Base-by-base conservation (phyloP, 2,888 invertebrate genomes). In the Yponomeuta evonymella region DNA sequence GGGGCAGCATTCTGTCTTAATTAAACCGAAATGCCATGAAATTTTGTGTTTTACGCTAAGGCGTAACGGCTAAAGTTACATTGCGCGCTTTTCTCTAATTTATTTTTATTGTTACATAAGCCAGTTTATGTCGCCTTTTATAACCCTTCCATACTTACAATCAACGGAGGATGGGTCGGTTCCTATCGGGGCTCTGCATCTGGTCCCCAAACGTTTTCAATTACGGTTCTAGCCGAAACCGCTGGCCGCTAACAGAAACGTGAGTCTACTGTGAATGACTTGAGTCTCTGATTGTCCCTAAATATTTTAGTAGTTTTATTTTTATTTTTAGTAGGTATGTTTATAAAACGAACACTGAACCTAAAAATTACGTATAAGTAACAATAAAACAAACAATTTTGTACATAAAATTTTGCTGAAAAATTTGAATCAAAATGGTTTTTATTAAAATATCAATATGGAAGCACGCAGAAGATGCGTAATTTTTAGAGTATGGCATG, bases 61-160 rank as follows among this genome's bases (percentile, higher is more conserved):
- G 79, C 79, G 83, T 89, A 89, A 90, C 85, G 87, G 85, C 78
- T 79, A 81, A 89, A 89, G 89, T 90, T 90, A 86, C 87, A 89
- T 88, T 88, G 87, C 84, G 81, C 83, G 90, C 88, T 89, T 89
- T 88, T 87, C 87, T 89, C 87, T 90, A 86, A 90, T 90, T 89
- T 90, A 89, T 88, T 90, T 90, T 90, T 90, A 90, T 86, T 85
- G 88, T 88, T 89, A 83, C 86, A 87, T 87, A 84, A 85, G 82
- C 78, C 84, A 78, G 83, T 87, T 88, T 87, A 89, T 84, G 87
- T 79, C 76, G 78, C 79, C 79, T 87, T 89, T 88, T 87, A 89
- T 84, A 83, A 80, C 82, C 80, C 78, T 81, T 80, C 76, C 79
- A 81, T 83, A 83, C 82, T 83, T 82, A 85, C 80, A 82, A 82